Base-by-base conservation (phyloP, 2,113 vertebrate species). In the Riparia riparia region DNA sequence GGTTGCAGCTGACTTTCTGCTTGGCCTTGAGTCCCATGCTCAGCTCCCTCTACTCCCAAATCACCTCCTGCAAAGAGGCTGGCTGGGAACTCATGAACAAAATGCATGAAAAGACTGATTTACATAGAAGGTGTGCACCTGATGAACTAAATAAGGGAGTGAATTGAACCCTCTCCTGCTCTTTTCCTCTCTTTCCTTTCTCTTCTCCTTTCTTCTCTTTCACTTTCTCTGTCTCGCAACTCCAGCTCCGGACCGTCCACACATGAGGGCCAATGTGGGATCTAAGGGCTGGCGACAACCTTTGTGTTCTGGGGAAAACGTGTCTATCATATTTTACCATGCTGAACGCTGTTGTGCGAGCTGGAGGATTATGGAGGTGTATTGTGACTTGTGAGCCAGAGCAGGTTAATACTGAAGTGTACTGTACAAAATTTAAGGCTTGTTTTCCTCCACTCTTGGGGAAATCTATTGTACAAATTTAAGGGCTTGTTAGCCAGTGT, bases 251-350 rank as follows among this genome's bases (percentile, higher is more conserved):
- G 19, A 44, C 16, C 8, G 37, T 20, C 56, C 56, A 44, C 5
- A 3, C 0, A 1, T 25, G 37, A 51, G 45, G 42, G n/a, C 12
- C 60, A 34, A 0, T 0, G 0, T 57, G 16, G 29, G 19, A 49
- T 34, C 8, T 41, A 29, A 74, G 44, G 25, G 26, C 47, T 56
- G 31, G 31, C n/a, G 54, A n/a, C 19, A 17, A 41, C 34, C 24
- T 49, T 49, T 57, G 5, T 17, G 29, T 34, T 13, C 61, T 76
- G 31, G 57, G 16, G 24, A 49, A 54, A 65, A 29, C 29, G 6
- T 3, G 8, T 25, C 8, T 34, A 10, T 74, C 9, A 2, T 49
- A 31, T 49, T 45, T 17, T 12, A 25, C 24, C 29, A 13, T 16
- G 18, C 18, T 56, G 70, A 49, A 2, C 12, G 19, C 29, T 20